Conservation (phyloP, 2,888 invertebrate species). For the Matsumyia berberina region DNA sequence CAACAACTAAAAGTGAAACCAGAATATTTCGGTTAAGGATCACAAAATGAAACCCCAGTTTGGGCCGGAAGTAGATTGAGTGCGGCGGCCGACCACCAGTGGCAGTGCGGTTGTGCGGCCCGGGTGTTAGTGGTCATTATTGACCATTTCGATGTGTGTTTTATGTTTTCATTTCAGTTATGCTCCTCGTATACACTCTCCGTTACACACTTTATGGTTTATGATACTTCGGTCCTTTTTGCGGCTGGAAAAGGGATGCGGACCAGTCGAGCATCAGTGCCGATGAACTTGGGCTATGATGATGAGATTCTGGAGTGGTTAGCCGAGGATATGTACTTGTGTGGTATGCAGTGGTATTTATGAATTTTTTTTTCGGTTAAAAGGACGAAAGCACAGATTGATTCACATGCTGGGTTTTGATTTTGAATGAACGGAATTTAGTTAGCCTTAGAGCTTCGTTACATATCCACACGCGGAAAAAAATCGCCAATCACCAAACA, state of each 20-base stretch:
- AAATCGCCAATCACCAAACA: conserved; percentile 56
- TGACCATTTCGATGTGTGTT: conserved; percentile 74
- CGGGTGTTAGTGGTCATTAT: conserved; percentile 70
- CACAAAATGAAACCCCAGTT: conserved; percentile 52
- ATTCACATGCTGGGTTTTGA: conserved; percentile 32
- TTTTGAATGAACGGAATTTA: not conserved
- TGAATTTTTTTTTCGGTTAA: not conserved
- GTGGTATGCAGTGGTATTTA: conserved; percentile 12
- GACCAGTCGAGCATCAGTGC: not conserved
- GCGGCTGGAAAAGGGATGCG: not conserved
- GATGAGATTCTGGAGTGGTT: conserved; percentile 37
- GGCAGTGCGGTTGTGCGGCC: conserved; percentile 49
- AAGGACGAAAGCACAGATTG: conserved; percentile 21
- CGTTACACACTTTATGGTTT: conserved; percentile 66
- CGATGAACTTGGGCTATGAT: conserved; percentile 39
- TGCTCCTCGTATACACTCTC: conserved; percentile 52
- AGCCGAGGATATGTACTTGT: conserved; percentile 19
- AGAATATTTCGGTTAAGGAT: conserved; percentile 71
- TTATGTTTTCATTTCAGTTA: conserved; percentile 73
- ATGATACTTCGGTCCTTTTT: conserved; percentile 59
- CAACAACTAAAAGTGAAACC: conserved; percentile 56
- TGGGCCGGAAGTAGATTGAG: conserved; percentile 52
- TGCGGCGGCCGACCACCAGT: conserved; percentile 42
- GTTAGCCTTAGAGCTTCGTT: conserved; percentile 21
- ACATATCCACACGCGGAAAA: conserved; percentile 42